Evolutionary conservation across 2,113 vertebrate species (phyloP).

Genomic region (Myrmophylax atrothorax): DNA sequence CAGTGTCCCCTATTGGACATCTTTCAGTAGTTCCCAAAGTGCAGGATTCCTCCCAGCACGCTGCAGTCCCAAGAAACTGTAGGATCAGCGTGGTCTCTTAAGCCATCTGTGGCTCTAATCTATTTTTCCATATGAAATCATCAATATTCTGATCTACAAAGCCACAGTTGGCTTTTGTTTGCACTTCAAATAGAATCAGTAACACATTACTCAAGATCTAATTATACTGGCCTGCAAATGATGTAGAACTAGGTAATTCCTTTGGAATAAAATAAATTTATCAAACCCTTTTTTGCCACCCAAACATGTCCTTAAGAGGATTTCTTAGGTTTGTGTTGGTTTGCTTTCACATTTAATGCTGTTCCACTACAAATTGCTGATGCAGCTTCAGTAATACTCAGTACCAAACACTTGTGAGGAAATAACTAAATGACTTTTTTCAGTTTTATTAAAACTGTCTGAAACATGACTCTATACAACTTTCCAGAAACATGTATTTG

Average conservation of each 20-base stretch:
- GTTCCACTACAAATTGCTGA: not conserved
- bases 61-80: not conserved
- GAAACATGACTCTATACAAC: not conserved
- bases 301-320: not conserved
- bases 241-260: not conserved
- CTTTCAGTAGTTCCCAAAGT: not conserved
- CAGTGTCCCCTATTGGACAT: not conserved
- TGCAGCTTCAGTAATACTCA: not conserved
- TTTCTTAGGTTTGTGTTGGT: not conserved
- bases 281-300: not conserved
- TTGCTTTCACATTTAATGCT: slow-evolving; percentile 5
- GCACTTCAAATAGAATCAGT: not conserved
- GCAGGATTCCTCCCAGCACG: not conserved
- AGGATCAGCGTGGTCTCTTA: not conserved
- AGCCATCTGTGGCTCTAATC: not conserved
- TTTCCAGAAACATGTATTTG: not conserved
- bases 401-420: not conserved
- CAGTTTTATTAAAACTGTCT: not conserved
- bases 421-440: not conserved
- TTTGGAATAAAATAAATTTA: not conserved
- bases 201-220: not conserved
- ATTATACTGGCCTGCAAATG: not conserved
- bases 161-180: not conserved
- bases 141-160: slow-evolving; percentile 3
- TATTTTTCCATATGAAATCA: not conserved